Evolutionary conservation across 2,888 invertebrate species (phyloP).

Genomic region (Ormyrus labotus): DNA sequence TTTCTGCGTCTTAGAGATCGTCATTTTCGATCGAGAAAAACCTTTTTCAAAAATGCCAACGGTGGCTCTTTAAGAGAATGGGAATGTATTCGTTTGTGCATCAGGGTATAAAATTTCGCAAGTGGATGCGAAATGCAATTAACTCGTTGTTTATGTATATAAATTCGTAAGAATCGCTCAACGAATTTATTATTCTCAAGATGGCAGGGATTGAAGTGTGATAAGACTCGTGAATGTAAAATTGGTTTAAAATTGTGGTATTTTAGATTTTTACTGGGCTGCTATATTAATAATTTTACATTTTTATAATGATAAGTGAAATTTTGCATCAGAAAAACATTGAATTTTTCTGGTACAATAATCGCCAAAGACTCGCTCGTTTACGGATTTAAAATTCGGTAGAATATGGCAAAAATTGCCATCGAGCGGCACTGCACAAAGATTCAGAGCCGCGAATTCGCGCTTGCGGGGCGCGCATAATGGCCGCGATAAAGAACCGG

Average conservation of each 20-base stretch:
- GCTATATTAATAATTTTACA: not conserved
- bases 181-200: no score
- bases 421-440: not conserved
- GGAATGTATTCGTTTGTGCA: not conserved
- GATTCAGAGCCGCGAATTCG: constrained; percentile 41
- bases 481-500: constrained; percentile 58
- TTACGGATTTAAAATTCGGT: constrained; percentile 17
- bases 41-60: constrained; percentile 22
- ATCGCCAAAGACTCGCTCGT: not conserved
- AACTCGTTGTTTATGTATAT: not conserved
- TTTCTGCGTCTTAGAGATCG: not conserved
- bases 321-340: constrained; percentile 3
- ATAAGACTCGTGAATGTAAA: no score
- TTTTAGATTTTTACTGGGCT: not conserved
- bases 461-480: constrained; percentile 52
- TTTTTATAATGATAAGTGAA: not conserved
- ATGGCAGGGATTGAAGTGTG: no score
- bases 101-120: constrained; percentile 28
- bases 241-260: no score
- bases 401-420: constrained; percentile 48
- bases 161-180: not conserved
- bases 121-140: constrained; percentile 38
- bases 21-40: constrained; percentile 21
- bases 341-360: not conserved
- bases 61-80: not conserved